These are phyloP conservation scores for Drosophila flavopinicola DNA, from an alignment of 2,888 invertebrate genomes.

Conservation along the genomic window DNA sequence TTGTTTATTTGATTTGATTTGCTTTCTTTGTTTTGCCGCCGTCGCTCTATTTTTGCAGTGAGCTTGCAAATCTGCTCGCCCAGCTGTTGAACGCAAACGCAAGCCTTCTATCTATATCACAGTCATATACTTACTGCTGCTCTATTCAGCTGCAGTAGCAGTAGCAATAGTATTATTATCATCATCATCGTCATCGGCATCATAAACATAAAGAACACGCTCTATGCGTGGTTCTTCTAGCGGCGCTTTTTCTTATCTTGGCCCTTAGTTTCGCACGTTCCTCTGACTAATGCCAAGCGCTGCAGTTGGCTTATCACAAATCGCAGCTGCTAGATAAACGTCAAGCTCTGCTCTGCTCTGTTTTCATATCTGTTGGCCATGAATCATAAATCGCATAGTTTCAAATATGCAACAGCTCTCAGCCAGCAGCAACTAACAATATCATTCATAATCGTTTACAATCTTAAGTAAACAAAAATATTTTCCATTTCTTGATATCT, in stretches of 20 bases:
- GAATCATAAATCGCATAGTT: constrained; percentile 39
- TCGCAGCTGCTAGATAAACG: constrained; percentile 38
- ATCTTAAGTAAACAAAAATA: constrained; percentile 10
- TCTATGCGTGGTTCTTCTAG: constrained; percentile 33
- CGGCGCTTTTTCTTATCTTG: constrained; percentile 56
- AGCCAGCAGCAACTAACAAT: constrained; percentile 1
- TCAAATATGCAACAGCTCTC: constrained; percentile 2
- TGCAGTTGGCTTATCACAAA: constrained; percentile 58
- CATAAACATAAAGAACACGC: constrained; percentile 37
- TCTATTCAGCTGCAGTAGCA: constrained; percentile 10
- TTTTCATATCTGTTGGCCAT: constrained; percentile 15
- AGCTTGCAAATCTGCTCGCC: constrained; percentile 60
- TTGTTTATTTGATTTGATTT: constrained; percentile 70
- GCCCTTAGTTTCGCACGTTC: constrained; percentile 67
- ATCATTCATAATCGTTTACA: constrained; percentile 22
- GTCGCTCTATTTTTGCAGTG: constrained; percentile 62
- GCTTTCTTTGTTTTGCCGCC: constrained; percentile 68
- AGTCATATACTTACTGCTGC: constrained; percentile 3
- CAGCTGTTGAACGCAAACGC: constrained; percentile 60
- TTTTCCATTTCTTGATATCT: constrained; percentile 11
- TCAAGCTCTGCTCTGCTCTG: constrained; percentile 19
- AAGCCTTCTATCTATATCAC: constrained; percentile 14
- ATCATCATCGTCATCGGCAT: constrained; percentile 2
- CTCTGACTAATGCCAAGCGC: constrained; percentile 63
- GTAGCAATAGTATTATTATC: constrained; percentile 4